Percentiles rank a stretch among this genome's conserved stretches.
These are phyloP conservation scores for Aphelinus atriplicis DNA, from an alignment of 1,140 invertebrate genomes.

Conservation along the genomic window DNA sequence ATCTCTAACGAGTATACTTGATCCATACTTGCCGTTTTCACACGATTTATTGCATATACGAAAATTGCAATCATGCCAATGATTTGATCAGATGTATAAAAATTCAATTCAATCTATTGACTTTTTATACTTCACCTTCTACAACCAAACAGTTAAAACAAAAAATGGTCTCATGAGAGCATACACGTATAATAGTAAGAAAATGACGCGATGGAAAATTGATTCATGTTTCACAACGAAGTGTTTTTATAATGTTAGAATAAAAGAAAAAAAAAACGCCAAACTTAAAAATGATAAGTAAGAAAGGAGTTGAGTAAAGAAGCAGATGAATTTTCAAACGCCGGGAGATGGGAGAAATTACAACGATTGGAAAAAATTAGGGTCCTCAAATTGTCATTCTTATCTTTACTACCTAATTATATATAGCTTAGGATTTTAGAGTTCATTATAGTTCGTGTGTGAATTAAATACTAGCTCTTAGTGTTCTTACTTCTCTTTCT, in stretches of 20 bases:
- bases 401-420: neutral
- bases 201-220: too few species aligned
- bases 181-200: too few species aligned
- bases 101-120: too few species aligned
- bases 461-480: constrained; percentile 55
- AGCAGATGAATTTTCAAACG: neutral
- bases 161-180: too few species aligned
- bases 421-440: constrained; percentile 48
- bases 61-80: neutral
- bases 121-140: too few species aligned
- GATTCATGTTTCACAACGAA: neutral
- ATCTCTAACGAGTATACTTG: constrained; percentile 43
- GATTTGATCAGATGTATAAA: too few species aligned
- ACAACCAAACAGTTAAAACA: too few species aligned
- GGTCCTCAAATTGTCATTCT: constrained; percentile 39
- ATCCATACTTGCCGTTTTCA: constrained; percentile 4
- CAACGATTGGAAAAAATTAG: constrained; percentile 30
- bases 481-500: constrained; percentile 22
- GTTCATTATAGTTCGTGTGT: constrained; percentile 35
- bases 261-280: neutral
- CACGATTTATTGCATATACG: neutral
- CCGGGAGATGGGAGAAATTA: constrained; percentile 22
- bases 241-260: neutral
- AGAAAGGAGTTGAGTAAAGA: neutral
- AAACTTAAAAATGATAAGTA: constrained; percentile 20